Conservation (phyloP, 2,888 invertebrate genomes). For the Ophion obscuratus region DNA sequence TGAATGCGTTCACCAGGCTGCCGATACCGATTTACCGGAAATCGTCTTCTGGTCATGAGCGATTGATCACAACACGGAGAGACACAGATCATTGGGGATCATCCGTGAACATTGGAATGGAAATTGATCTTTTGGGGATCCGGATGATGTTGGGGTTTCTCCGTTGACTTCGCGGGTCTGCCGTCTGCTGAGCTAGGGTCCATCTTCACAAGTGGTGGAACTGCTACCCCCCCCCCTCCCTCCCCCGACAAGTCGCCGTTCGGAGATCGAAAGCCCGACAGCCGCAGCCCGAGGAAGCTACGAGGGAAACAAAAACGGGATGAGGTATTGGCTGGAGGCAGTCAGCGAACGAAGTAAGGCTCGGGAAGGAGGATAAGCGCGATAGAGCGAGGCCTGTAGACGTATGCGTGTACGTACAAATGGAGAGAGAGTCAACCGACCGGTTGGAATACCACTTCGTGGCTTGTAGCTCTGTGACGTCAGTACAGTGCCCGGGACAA, state of each 20-base stretch:
- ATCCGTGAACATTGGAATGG: not conserved
- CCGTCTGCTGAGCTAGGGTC: not conserved
- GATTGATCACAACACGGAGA: not conserved
- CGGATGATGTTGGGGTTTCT: not conserved
- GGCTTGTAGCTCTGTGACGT: constrained; percentile 63
- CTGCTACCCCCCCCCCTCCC: not conserved
- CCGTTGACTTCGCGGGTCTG: not conserved
- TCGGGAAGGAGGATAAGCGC: constrained; percentile 21
- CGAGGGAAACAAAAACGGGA: not conserved
- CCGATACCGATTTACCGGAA: no score
- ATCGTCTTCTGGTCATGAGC: no score
- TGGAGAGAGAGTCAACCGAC: constrained; percentile 59
- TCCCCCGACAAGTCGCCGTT: not conserved
- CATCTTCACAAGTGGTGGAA: not conserved
- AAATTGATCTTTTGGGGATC: not conserved
- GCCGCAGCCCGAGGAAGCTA: not conserved
- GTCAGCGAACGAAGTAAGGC: constrained; percentile 26
- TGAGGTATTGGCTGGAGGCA: constrained; percentile 2
- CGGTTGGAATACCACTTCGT: constrained; percentile 77
- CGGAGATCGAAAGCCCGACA: not conserved
- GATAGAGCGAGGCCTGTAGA: constrained; percentile 2
- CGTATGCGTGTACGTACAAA: constrained; percentile 1
- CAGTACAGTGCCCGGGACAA: constrained; percentile 53
- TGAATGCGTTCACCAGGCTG: no score
- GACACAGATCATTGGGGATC: not conserved